Conservation (phyloP, 2,113 vertebrate genomes). For the Phaethon lepturus region DNA sequence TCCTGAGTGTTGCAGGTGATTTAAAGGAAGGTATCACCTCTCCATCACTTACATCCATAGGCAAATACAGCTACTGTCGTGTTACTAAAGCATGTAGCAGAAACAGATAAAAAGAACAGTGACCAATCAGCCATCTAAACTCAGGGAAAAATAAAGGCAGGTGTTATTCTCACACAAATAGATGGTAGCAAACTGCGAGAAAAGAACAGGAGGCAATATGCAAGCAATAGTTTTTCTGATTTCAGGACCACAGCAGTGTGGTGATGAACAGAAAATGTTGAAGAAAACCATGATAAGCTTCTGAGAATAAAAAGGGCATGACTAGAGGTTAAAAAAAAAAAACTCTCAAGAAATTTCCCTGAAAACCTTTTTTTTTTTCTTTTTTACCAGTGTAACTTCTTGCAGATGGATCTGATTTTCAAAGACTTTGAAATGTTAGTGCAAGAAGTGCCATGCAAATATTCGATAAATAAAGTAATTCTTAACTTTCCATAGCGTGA, state of each 20-base stretch:
- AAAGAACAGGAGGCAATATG: not conserved
- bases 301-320: not conserved
- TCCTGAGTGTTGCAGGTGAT: not conserved
- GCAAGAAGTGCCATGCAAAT: not conserved
- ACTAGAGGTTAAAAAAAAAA: not conserved
- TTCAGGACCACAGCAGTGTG: not conserved
- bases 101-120: not conserved
- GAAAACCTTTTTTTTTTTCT: not conserved
- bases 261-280: not conserved
- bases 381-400: not conserved
- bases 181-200: not conserved
- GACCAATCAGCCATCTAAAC: not conserved
- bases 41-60: not conserved
- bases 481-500: not conserved
- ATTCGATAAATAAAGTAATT: not conserved
- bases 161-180: not conserved
- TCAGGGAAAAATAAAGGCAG: not conserved
- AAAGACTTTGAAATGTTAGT: not conserved
- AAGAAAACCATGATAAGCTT: not conserved
- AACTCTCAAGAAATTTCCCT: not conserved
- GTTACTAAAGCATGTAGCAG: not conserved
- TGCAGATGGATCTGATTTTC: not conserved
- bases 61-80: not conserved
- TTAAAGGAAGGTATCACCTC: not conserved
- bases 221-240: not conserved